Base-by-base conservation (phyloP, 2,888 invertebrate species). In the Heterodera filipjevi region DNA sequence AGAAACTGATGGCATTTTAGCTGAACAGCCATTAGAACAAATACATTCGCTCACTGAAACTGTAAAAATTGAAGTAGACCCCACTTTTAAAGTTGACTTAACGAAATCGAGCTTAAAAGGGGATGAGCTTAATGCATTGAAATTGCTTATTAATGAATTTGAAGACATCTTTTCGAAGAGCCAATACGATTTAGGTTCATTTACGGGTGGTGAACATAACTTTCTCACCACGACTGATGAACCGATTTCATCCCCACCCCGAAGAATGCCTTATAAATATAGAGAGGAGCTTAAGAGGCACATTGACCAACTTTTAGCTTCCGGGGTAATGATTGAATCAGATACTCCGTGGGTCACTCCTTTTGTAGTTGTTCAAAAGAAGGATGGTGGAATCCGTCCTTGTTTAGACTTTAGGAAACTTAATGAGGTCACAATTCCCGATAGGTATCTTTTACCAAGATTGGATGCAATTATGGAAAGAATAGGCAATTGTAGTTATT, bases 281-380 rank as follows among this genome's bases (percentile, higher is more conserved):
- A 79, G 79, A 70, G 73, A 77, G 0, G 80, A 84, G 46, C 73
- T 84, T 0, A 80, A 83, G n/a, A 71, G 80, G 30, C 83, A 84
- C 66, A 81, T 84, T 10, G 79, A 84, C 22, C 27, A 77, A 0
- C 77, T 84, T 12, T 2, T 81, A 0, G 49, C 66, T 68, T 75
- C 81, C 1, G 82, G 81, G 22, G 27, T 79, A 1, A 77, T 85
- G 44, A 77, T 78, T 1, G 82, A 83, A 66, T 74, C 78, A 1
- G 79, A 84, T 68, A 83, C 84, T 3, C 84, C 83, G 2, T 84
- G 84, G 84, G 77, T 77, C 19, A 49, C 71, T 22, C 27, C 33
- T 22, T 71, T 81, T 12, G 80, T 80, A 14, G 22, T 66, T 16
- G 81, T 80, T 14, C 66, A n/a, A n/a, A n/a, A n/a, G n/a, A n/a